Percentiles rank a stretch among this genome's conserved stretches.
These are phyloP conservation scores for Pocillopora verrucosa DNA, from an alignment of 64 coral and sea anemone species.

Conservation along the genomic window DNA sequence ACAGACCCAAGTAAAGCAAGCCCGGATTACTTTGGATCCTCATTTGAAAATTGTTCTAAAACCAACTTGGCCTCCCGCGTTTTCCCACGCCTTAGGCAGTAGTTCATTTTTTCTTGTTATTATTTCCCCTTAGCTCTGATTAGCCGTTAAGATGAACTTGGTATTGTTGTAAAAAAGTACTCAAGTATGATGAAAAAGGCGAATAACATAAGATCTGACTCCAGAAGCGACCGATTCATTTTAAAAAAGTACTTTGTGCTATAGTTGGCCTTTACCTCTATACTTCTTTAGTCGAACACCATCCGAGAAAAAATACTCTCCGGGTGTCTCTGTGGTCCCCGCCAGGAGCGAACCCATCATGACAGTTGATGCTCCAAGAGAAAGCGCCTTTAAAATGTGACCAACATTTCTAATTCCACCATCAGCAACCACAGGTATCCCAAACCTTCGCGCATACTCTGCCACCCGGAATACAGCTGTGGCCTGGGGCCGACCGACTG, in stretches of 20 bases:
- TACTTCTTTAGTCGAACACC: conserved; percentile 88
- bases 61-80: too few relatives aligned
- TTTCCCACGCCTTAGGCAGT: too few relatives aligned
- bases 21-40: too few relatives aligned
- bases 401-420: conserved; percentile 86
- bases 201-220: too few relatives aligned
- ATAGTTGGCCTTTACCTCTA: conserved; percentile 37
- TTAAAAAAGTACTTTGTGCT: too few relatives aligned
- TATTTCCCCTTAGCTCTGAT: too few relatives aligned
- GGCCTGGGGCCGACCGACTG: conserved; percentile 86
- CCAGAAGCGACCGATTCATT: too few relatives aligned
- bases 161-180: too few relatives aligned
- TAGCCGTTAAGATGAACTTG: too few relatives aligned
- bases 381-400: conserved; percentile 75
- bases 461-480: conserved; percentile 87
- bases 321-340: conserved; percentile 80
- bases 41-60: too few relatives aligned
- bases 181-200: too few relatives aligned
- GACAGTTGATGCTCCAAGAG: conserved; percentile 78
- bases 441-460: conserved; percentile 83
- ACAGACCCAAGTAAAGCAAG: too few relatives aligned
- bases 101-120: not conserved
- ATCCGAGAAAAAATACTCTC: conserved; percentile 86
- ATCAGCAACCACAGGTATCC: conserved; percentile 84
- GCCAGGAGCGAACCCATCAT: conserved; percentile 90